Conservation (phyloP, 2,888 invertebrate genomes). For the Pemphredon lugubris region DNA sequence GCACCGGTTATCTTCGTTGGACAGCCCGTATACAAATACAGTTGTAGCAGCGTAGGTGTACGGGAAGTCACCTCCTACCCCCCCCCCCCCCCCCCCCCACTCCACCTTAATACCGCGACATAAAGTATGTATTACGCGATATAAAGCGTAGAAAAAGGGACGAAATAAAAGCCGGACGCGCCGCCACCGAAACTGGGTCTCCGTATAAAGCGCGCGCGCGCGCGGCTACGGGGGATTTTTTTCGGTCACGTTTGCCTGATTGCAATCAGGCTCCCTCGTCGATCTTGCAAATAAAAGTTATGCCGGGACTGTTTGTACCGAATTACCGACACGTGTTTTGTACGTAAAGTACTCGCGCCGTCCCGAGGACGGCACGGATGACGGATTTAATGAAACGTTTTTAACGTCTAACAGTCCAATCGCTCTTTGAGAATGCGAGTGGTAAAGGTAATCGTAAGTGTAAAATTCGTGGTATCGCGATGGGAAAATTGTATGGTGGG, state of each 20-base stretch:
- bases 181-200: slow-evolving; percentile 45
- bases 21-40: slow-evolving; percentile 65
- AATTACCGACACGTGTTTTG: slow-evolving; percentile 57
- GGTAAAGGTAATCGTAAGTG: no score
- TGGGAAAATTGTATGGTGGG: no score
- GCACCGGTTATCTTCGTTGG: slow-evolving; percentile 69
- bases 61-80: slow-evolving; percentile 14
- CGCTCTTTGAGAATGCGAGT: background rate
- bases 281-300: slow-evolving; percentile 67
- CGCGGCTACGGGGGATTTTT: slow-evolving; percentile 53
- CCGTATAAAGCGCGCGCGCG: slow-evolving; percentile 51
- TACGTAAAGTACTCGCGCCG: slow-evolving; percentile 40
- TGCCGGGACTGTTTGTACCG: slow-evolving; percentile 51
- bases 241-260: slow-evolving; percentile 66
- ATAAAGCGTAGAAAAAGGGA: slow-evolving; percentile 37
- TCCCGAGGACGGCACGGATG: background rate
- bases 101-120: slow-evolving; percentile 46
- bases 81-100: no score
- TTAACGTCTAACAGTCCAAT: background rate
- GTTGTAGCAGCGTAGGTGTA: background rate
- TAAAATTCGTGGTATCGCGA: no score
- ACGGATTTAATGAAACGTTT: slow-evolving; percentile 11
- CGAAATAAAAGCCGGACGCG: slow-evolving; percentile 30
- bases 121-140: slow-evolving; percentile 61
- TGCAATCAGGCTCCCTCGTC: slow-evolving; percentile 64